These are phyloP conservation scores for Xylophagus ater DNA, from an alignment of 2,888 invertebrate genomes.

Conservation along the genomic window DNA sequence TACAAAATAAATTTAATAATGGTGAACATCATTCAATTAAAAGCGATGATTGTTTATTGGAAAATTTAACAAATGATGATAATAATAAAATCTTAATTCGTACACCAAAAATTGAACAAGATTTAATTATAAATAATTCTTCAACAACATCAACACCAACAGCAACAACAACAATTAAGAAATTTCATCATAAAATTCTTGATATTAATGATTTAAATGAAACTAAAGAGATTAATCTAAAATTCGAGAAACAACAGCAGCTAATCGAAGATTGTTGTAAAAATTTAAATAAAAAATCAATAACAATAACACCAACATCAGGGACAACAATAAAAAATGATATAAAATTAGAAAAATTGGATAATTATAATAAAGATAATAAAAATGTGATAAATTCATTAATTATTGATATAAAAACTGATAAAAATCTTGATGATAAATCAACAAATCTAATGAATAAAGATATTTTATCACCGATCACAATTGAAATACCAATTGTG, in stretches of 20 bases:
- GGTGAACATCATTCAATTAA: conserved; percentile 34
- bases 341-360: too few relatives aligned
- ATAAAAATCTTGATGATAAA: conserved; percentile 17
- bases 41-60: conserved; percentile 15
- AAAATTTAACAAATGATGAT: conserved; percentile 19
- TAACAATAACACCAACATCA: conserved; percentile 2
- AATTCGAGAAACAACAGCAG: conserved; percentile 15
- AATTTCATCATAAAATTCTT: conserved; percentile 5
- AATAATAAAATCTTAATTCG: conserved; percentile 24
- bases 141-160: conserved; percentile 2
- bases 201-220: conserved; percentile 17
- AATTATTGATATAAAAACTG: conserved; percentile 16
- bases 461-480: conserved; percentile 59
- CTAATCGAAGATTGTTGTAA: conserved; percentile 17
- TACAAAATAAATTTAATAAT: conserved; percentile 33
- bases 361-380: too few relatives aligned
- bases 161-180: neutral
- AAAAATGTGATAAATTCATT: too few relatives aligned
- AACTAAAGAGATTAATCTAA: conserved; percentile 16
- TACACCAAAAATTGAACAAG: conserved; percentile 14
- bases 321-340: neutral
- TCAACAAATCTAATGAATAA: conserved; percentile 24
- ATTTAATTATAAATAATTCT: conserved; percentile 5
- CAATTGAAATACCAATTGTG: conserved; percentile 69
- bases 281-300: conserved; percentile 13